Evolutionary conservation across 2,797 vertebrate genomes (phyloP).

Genomic region (Trachurus trachurus): DNA sequence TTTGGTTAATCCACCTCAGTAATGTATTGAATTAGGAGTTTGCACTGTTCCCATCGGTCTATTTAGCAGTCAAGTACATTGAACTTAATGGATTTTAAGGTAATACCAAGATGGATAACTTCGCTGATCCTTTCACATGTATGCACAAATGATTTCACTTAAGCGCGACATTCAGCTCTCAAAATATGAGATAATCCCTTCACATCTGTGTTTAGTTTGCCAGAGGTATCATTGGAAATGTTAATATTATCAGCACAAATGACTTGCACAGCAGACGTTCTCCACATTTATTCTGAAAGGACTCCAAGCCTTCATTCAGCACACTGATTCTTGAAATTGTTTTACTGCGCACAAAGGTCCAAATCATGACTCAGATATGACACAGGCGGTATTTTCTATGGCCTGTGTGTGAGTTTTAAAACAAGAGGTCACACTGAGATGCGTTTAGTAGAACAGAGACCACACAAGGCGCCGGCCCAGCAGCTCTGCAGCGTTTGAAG

Average conservation of each 20-base stretch:
- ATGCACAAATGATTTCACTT: slow-evolving; percentile 37
- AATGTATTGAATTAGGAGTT: slow-evolving; percentile 26
- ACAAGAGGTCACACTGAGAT: slow-evolving; percentile 70
- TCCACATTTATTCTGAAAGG: slow-evolving; percentile 59
- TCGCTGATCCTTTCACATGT: slow-evolving; percentile 53
- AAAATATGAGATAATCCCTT: slow-evolving; percentile 51
- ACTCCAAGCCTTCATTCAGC: slow-evolving; percentile 64
- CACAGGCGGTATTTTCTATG: slow-evolving; percentile 63
- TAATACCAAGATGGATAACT: slow-evolving; percentile 55
- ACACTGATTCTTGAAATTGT: slow-evolving; percentile 44
- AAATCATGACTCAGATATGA: slow-evolving; percentile 70
- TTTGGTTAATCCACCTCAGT: slow-evolving; percentile 28
- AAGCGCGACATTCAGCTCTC: slow-evolving; percentile 33
- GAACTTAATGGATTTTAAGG: slow-evolving; percentile 41
- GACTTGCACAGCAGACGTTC: slow-evolving; percentile 29
- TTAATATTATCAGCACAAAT: slow-evolving; percentile 53
- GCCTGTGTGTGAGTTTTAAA: slow-evolving; percentile 60
- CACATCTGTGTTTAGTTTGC: slow-evolving; percentile 75
- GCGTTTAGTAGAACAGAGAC: slow-evolving; percentile 74
- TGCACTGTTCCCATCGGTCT: slow-evolving; percentile 37
- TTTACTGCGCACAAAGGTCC: slow-evolving; percentile 47
- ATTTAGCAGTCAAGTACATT: slow-evolving; percentile 25
- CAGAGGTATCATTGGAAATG: slow-evolving; percentile 70
- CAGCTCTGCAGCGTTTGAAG: slow-evolving; percentile 73
- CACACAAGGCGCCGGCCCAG: slow-evolving; percentile 77